These are phyloP conservation scores for Hybognathus amarus DNA, from an alignment of 2,797 vertebrate genomes.

Conservation along the genomic window DNA sequence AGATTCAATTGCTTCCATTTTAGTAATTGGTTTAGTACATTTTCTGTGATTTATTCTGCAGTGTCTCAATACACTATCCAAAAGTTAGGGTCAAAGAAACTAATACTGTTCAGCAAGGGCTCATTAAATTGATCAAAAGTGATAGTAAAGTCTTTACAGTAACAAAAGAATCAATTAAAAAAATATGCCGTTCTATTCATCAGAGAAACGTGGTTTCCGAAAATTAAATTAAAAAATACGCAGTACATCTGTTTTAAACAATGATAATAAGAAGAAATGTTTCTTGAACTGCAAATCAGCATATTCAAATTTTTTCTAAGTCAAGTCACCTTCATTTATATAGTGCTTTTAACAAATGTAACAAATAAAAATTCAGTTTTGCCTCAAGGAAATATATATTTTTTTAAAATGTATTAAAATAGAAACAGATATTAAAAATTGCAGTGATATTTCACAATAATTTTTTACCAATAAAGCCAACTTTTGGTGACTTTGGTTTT, in stretches of 20 bases:
- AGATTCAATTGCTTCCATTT: constrained; percentile 37
- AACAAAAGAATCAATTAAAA: neutral
- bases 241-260: neutral
- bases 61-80: neutral
- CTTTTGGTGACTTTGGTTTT: neutral
- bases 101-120: neutral
- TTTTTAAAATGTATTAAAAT: neutral
- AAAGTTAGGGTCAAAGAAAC: neutral
- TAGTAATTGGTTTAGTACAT: constrained; percentile 31
- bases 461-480: too few species aligned
- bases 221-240: too few species aligned
- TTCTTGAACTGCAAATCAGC: neutral
- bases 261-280: neutral
- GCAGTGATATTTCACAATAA: neutral
- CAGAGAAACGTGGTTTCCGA: neutral
- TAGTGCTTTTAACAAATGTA: too few species aligned
- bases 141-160: neutral
- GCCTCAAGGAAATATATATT: too few species aligned
- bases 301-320: neutral
- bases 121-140: neutral
- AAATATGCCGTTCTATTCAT: neutral
- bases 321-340: too few species aligned
- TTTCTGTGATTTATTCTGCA: constrained; percentile 16
- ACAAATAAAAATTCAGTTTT: neutral
- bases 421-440: neutral